Evolutionary conservation across 2,113 vertebrate genomes (phyloP).

Genomic region (Mormyrus lacerda): DNA sequence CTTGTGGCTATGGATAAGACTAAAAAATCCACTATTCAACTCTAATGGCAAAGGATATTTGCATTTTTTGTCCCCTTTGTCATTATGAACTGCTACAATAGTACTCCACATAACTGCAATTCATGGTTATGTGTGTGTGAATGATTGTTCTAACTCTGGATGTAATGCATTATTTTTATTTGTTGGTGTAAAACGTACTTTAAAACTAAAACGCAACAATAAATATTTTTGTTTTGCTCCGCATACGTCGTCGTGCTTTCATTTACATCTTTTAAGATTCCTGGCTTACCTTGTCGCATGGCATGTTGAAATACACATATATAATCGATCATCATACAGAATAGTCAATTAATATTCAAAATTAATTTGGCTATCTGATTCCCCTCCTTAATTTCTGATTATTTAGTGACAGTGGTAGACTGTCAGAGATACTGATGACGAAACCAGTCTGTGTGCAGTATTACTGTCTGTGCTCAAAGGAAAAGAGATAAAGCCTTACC

Average conservation of each 20-base stretch:
- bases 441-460: slow-evolving; percentile 57
- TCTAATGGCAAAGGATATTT: not conserved
- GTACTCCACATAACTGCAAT: not conserved
- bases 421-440: not conserved
- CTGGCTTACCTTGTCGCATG: not conserved
- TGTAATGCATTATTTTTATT: not conserved
- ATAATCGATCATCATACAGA: not conserved
- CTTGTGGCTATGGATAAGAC: not conserved
- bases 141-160: not conserved
- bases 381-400: not conserved
- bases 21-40: not conserved
- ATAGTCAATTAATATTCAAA: not conserved
- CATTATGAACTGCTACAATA: not conserved
- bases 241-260: not conserved
- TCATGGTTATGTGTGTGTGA: not conserved
- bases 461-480: slow-evolving; percentile 78
- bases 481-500: slow-evolving; percentile 82
- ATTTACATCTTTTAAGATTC: not conserved
- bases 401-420: not conserved
- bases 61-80: not conserved
- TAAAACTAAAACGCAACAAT: not conserved
- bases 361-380: not conserved
- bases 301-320: not conserved
- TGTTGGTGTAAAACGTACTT: not conserved
- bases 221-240: not conserved